Evolutionary conservation across 2,888 invertebrate genomes (phyloP), one percentile per base, ranked within the genome.

Genomic region (Apocheima hispidaria): DNA sequence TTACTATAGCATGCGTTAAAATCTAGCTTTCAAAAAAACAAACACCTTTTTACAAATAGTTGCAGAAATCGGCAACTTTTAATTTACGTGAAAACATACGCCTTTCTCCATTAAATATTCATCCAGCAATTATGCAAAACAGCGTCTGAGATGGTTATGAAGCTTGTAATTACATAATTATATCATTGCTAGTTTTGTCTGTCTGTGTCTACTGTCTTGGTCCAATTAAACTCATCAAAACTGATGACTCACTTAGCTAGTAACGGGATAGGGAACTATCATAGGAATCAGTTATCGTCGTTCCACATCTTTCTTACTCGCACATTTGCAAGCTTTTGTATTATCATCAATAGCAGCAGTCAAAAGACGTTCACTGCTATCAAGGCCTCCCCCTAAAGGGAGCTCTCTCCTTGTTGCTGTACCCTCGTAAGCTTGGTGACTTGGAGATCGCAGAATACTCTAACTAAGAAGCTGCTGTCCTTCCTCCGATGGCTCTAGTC

Each of bases 181-280:
- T 49, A 36, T 23, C 20, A 23, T 36, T 14, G 30, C 20, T 48
- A 20, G 46, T 44, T 3, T 16, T 48, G 33, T 35, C 30, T 30
- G 30, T 18, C 46, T 30, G 18, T 43, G 43, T 46, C 35, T 49
- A 21, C 28, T 49, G 44, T 28, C 14, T 70, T 70, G 41, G 30
- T 2, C 38, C 40, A 51, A 51, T 51, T 51, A 41, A 23, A 0
- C 20, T 51, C 51, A 51, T 51, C 51, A n/a, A 40, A 28, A 30
- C 18, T n/a, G 51, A 40, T 40, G 51, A 51, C 51, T 12, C 40
- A 51, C 41, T 51, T 14, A 12, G 6, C 4, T 21, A 44, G 21
- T 18, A 21, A 49, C 26, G 12, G 20, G 35, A 33, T 48, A 35
- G 33, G 20, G 16, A 48, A 20, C 30, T 26, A 28, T 12, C 1